Evolutionary conservation across 37 sponge, comb jelly and placozoan species (phyloP), one percentile per base, ranked within the genome.

Genomic region (Chondrosia reniformis): DNA sequence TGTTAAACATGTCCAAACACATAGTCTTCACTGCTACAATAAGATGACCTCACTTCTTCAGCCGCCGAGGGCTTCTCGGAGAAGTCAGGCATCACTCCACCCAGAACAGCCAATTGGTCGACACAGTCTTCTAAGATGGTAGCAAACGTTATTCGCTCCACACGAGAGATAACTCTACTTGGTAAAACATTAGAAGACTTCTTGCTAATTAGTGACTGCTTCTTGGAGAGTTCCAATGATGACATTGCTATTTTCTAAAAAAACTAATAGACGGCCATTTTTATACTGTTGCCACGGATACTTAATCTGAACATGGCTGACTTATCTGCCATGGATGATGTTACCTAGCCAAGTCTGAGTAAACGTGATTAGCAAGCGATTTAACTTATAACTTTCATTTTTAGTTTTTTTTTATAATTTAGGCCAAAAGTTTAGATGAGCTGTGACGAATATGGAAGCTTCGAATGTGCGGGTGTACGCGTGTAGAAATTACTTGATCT

Each of bases 101-200:
- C 91, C 57, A 96, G 77, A 13, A 96, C 80, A 24, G 86, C 84
- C 40, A 91, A 59, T 81, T 96, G 92, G 66, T 96, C 89, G 4
- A 82, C 82, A 64, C 80, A 84, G 75, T 96, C 96, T 63, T 89
- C 85, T 54, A 96, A 67, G 19, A 92, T 88, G 2, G 85, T 83
- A 7, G 67, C 85, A 24, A 87, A 59, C 55, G 67, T 45, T 46
- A 85, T 90, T 57, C 71, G 37, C 45, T 83, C 83, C 4, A 76
- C 59, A 27, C 45, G 57, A 31, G 34, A 30, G 21, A 76, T 17
- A n/a, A n/a, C n/a, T n/a, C n/a, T n/a, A 17, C 39, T 15, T 30
- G 32, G 32, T 7, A 34, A 4, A 5, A 37, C 39, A 17, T 19
- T 19, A 17, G 67, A 34, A 5, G 37, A 7, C 67, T 66, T 31